phyloP scores from a whole-genome alignment of 2,888 invertebrate species.

The Agriotes lineatus region DNA sequence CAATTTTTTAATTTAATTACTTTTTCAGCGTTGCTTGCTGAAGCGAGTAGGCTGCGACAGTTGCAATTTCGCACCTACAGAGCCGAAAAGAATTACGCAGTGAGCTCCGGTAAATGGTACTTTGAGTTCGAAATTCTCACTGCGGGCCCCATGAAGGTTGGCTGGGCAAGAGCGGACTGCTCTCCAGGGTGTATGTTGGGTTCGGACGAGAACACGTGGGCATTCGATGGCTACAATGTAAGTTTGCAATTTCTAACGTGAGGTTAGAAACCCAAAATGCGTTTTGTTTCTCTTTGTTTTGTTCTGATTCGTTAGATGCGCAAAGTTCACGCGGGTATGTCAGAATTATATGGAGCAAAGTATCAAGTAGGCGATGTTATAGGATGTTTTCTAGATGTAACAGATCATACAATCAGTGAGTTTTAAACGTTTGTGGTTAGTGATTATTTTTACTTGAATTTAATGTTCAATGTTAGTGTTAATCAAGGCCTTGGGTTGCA shows the following conservation, averaged over 20 bases:
- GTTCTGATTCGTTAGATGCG: slow-evolving; percentile 71
- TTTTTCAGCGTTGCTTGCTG: slow-evolving; percentile 83
- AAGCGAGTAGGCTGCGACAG: slow-evolving; percentile 82
- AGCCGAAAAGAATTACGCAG: slow-evolving; percentile 96
- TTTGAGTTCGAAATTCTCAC: slow-evolving; percentile 99
- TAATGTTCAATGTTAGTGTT: slow-evolving; percentile 10
- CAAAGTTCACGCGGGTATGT: slow-evolving; percentile 83
- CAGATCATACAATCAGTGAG: slow-evolving; percentile 97
- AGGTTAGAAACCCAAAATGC: not conserved
- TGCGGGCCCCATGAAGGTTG: slow-evolving; percentile 96
- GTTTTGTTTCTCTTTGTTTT: not conserved
- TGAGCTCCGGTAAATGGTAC: slow-evolving; percentile 98
- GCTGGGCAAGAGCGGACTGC: slow-evolving; percentile 95
- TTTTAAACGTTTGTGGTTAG: slow-evolving; percentile 53
- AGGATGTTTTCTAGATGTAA: slow-evolving; percentile 97
- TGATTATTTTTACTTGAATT: slow-evolving; percentile 7
- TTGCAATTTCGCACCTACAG: slow-evolving; percentile 92
- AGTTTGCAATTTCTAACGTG: too few species aligned
- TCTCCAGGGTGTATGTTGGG: slow-evolving; percentile 93
- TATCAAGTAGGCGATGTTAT: slow-evolving; percentile 96
- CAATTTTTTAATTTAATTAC: too few species aligned
- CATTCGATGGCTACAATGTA: slow-evolving; percentile 97
- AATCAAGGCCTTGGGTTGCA: not conserved
- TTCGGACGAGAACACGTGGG: slow-evolving; percentile 97
- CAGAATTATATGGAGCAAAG: slow-evolving; percentile 90